Percentiles rank a stretch among this genome's conserved stretches.
These are phyloP conservation scores for Lithobius niger DNA, from an alignment of 1,140 invertebrate species.

Conservation along the genomic window DNA sequence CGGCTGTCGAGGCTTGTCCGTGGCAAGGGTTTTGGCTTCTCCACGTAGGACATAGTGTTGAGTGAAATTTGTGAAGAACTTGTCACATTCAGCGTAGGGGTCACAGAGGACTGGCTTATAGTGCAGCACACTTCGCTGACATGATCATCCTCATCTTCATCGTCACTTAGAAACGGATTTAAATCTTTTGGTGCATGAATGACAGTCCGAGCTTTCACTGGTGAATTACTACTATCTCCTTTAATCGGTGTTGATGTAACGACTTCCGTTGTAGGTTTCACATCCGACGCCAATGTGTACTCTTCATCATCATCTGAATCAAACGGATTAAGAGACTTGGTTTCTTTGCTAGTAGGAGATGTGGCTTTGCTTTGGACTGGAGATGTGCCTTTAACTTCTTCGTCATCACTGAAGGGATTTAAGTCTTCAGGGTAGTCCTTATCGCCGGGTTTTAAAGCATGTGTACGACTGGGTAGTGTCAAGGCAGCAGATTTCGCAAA, in stretches of 20 bases:
- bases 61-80: too few relatives aligned
- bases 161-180: constrained; percentile 9
- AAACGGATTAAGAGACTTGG: constrained; percentile 47
- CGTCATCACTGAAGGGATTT: constrained; percentile 45
- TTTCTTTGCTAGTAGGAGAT: constrained; percentile 16
- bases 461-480: background rate
- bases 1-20: background rate
- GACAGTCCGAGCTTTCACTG: background rate
- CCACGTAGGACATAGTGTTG: too few relatives aligned
- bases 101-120: too few relatives aligned
- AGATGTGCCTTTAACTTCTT: background rate
- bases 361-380: background rate
- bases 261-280: background rate
- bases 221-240: background rate
- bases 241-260: background rate
- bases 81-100: too few relatives aligned
- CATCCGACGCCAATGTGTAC: constrained; percentile 19
- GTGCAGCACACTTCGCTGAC: too few relatives aligned
- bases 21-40: background rate
- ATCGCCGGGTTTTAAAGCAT: background rate
- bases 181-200: background rate
- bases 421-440: constrained; percentile 53
- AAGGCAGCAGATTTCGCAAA: background rate
- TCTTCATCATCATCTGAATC: constrained; percentile 49
- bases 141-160: too few relatives aligned